These are phyloP conservation scores for Sebastiscus tertius DNA, from an alignment of 2,797 vertebrate genomes.

Conservation along the genomic window DNA sequence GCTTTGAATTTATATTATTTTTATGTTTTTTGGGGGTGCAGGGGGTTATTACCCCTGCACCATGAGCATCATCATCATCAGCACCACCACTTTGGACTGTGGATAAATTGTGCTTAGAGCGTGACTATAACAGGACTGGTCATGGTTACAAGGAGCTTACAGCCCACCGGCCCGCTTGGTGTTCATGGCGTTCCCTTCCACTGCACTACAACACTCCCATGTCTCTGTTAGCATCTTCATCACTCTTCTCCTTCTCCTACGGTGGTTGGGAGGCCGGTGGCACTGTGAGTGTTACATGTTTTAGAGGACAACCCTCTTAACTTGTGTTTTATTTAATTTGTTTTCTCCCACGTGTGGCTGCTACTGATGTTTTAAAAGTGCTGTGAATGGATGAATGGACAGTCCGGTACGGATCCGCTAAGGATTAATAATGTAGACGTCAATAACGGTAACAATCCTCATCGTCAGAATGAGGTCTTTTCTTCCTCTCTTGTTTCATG, in stretches of 20 bases:
- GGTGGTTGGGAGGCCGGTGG: constrained; percentile 47
- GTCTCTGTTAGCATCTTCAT: constrained; percentile 8
- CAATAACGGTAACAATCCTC: constrained; percentile 50
- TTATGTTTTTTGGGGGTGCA: constrained; percentile 3
- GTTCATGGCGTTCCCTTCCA: background rate
- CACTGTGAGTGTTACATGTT: constrained; percentile 59
- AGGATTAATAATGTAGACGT: constrained; percentile 42
- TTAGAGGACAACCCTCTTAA: constrained; percentile 42
- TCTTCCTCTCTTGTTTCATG: constrained; percentile 83
- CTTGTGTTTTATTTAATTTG: constrained; percentile 48
- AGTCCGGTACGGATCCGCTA: constrained; percentile 37
- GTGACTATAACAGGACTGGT: constrained; percentile 33
- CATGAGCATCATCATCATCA: constrained; percentile 14
- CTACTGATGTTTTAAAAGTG: constrained; percentile 81
- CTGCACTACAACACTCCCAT: constrained; percentile 55
- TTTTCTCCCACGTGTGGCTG: constrained; percentile 76
- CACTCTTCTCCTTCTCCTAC: constrained; percentile 5
- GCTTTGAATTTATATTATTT: constrained; percentile 53
- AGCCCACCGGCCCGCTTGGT: constrained; percentile 35
- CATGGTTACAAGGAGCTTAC: constrained; percentile 23
- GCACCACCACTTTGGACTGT: constrained; percentile 36
- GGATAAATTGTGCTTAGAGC: constrained; percentile 47
- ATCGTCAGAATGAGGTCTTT: constrained; percentile 64
- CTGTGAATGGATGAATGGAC: constrained; percentile 79
- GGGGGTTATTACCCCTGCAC: background rate